Conservation (phyloP, 2,797 vertebrate species). For the Ataeniobius toweri region DNA sequence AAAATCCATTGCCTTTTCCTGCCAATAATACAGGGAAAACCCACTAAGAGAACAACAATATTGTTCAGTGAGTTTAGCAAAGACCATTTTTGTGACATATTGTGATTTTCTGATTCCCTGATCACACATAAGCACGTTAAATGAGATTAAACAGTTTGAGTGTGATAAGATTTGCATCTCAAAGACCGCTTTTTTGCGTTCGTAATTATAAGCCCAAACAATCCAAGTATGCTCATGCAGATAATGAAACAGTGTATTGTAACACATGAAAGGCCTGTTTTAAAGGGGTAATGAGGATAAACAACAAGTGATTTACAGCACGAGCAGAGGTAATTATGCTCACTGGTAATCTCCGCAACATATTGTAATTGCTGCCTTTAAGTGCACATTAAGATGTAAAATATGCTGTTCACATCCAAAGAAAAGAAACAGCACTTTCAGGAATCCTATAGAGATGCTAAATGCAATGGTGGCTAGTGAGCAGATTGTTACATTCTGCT, state of each 20-base stretch:
- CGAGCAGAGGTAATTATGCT: constrained; percentile 48
- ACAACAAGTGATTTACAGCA: constrained; percentile 44
- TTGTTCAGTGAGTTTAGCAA: neutral
- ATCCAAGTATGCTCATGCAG: constrained; percentile 38
- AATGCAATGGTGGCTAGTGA: neutral
- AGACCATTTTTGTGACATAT: constrained; percentile 8
- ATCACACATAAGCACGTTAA: constrained; percentile 31
- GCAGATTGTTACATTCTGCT: constrained; percentile 21
- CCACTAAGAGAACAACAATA: neutral
- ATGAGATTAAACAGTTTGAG: constrained; percentile 34
- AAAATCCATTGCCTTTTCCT: constrained; percentile 16
- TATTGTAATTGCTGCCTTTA: constrained; percentile 55
- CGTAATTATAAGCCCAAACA: constrained; percentile 33
- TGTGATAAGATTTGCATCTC: constrained; percentile 35
- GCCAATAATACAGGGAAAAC: constrained; percentile 4
- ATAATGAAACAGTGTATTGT: constrained; percentile 14
- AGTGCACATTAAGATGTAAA: constrained; percentile 61
- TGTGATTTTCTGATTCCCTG: constrained; percentile 13
- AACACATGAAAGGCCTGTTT: constrained; percentile 34
- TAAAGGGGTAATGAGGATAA: constrained; percentile 40
- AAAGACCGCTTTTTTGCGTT: constrained; percentile 11
- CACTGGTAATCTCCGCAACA: constrained; percentile 50
- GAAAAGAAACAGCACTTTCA: constrained; percentile 11
- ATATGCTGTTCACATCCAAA: constrained; percentile 21
- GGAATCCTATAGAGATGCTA: neutral